Evolutionary conservation across 2,888 invertebrate genomes (phyloP).

Genomic region (Keiferia lycopersicella): DNA sequence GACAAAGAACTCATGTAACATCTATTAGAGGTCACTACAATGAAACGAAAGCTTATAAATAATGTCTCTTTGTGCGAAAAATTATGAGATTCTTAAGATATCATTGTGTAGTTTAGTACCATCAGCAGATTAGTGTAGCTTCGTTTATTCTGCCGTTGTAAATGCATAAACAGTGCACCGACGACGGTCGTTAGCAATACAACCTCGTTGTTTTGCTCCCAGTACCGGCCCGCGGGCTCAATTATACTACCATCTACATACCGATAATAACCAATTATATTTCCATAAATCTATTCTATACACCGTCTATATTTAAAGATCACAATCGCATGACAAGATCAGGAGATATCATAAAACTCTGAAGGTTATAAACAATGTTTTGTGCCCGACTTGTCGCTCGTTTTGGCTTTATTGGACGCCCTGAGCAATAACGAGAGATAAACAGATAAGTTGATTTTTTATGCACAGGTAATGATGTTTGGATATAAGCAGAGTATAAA

Average conservation of each 20-base stretch:
- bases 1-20: too few relatives aligned
- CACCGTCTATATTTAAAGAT: neutral
- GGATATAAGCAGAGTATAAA: slow-evolving; percentile 8
- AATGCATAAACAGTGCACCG: slow-evolving; percentile 56
- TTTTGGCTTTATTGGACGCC: slow-evolving; percentile 16
- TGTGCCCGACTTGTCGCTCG: slow-evolving; percentile 9
- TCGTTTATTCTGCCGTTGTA: slow-evolving; percentile 39
- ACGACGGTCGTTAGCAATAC: slow-evolving; percentile 65
- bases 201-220: slow-evolving; percentile 39
- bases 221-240: slow-evolving; percentile 37
- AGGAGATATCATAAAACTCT: slow-evolving; percentile 4
- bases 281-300: slow-evolving; percentile 17
- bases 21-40: neutral
- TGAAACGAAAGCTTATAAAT: neutral
- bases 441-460: slow-evolving; percentile 16
- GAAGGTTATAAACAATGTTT: slow-evolving; percentile 19
- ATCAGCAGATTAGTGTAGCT: slow-evolving; percentile 14
- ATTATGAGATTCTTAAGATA: neutral
- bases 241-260: slow-evolving; percentile 35
- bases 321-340: slow-evolving; percentile 14
- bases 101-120: slow-evolving; percentile 18
- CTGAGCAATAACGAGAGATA: slow-evolving; percentile 9
- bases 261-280: slow-evolving; percentile 25
- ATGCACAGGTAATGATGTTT: slow-evolving; percentile 16
- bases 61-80: neutral